Evolutionary conservation across 1,140 invertebrate genomes (phyloP).

Genomic region (Chymomyza costata): DNA sequence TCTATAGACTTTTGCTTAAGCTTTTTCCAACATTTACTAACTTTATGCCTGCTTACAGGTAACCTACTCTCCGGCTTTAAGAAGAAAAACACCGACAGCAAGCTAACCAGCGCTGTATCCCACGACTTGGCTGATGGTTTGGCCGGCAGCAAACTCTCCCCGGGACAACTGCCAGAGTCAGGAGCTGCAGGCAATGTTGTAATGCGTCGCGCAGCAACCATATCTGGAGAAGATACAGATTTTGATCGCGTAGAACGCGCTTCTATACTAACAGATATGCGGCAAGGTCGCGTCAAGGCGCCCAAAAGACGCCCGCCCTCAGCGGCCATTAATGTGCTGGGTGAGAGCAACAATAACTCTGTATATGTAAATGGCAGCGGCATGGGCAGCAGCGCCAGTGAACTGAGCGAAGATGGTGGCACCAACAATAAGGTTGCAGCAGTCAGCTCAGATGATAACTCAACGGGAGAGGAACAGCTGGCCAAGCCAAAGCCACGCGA

Average conservation of each 20-base stretch:
- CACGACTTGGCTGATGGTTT: conserved; percentile 66
- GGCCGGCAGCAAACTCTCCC: conserved; percentile 47
- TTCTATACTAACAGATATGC: conserved; percentile 79
- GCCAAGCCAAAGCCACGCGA: conserved; percentile 77
- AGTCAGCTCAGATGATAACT: conserved; percentile 59
- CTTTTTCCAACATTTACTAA: too few relatives aligned
- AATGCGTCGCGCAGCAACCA: conserved; percentile 59
- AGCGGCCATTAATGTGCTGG: conserved; percentile 62
- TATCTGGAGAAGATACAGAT: conserved; percentile 73
- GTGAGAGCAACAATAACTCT: conserved; percentile 72
- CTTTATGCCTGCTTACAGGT: conserved; percentile 54
- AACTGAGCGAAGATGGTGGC: conserved; percentile 46
- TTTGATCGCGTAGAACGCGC: conserved; percentile 80
- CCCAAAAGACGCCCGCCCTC: conserved; percentile 79
- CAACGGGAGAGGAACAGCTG: conserved; percentile 75
- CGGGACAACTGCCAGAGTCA: conserved; percentile 40
- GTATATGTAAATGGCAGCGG: conserved; percentile 70
- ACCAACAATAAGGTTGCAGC: conserved; percentile 21
- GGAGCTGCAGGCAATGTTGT: conserved; percentile 47
- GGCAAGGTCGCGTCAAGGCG: conserved; percentile 78
- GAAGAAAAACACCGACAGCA: conserved; percentile 76
- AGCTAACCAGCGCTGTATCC: conserved; percentile 65
- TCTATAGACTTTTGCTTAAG: too few relatives aligned
- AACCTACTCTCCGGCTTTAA: conserved; percentile 79
- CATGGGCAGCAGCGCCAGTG: conserved; percentile 56